Evolutionary conservation across 2,113 vertebrate species (phyloP).

Genomic region (Sprattus sprattus): DNA sequence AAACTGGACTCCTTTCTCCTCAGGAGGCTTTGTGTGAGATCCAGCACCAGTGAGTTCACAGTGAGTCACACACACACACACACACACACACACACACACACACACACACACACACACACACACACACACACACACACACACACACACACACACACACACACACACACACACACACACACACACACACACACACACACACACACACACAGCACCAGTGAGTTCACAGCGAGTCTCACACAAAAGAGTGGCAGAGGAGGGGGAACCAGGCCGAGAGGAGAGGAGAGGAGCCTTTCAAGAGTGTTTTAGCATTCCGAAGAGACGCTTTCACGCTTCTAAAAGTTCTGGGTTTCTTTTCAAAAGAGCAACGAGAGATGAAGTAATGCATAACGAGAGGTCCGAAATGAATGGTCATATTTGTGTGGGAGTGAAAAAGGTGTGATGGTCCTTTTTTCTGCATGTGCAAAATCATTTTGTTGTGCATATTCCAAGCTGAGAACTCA

Average conservation of each 20-base stretch:
- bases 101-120: too few species aligned
- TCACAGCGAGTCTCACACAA: conserved; percentile 61
- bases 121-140: too few species aligned
- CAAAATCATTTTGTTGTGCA: neutral
- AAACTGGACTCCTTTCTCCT: conserved; percentile 56
- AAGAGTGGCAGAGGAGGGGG: conserved; percentile 57
- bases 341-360: neutral
- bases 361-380: neutral
- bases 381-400: neutral
- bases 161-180: too few species aligned
- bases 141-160: too few species aligned
- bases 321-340: neutral
- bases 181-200: too few species aligned
- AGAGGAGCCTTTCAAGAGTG: conserved; percentile 65
- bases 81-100: too few species aligned
- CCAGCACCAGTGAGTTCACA: conserved; percentile 65
- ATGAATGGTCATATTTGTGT: neutral
- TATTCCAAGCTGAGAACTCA: neutral
- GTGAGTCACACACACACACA: conserved; percentile 57
- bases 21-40: conserved; percentile 63
- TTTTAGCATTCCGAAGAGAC: conserved; percentile 39
- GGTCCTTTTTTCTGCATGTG: neutral
- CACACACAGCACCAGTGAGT: conserved; percentile 63
- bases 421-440: neutral
- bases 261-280: conserved; percentile 53